Conservation (phyloP, 2,797 vertebrate species). For the Diplodus sargus region DNA sequence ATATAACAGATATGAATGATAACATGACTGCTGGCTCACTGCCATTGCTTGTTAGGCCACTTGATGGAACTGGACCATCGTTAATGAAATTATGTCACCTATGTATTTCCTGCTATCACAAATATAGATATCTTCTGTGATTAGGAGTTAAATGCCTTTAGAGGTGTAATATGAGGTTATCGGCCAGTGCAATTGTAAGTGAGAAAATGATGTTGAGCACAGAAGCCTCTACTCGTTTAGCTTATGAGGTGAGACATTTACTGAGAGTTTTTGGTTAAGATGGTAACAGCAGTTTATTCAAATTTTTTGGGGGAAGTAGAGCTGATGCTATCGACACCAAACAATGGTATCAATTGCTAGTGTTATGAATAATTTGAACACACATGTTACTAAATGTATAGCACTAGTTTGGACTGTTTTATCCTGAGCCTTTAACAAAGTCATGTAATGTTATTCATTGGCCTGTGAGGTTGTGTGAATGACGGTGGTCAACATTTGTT, state of each 20-base stretch:
- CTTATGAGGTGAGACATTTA: no score
- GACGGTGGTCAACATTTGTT: conserved; percentile 15
- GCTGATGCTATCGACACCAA: neutral
- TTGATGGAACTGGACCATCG: neutral
- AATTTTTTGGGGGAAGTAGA: neutral
- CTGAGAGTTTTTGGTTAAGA: neutral
- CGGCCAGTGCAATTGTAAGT: neutral
- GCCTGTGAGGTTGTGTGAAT: neutral
- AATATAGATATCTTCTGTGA: neutral
- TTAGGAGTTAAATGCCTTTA: neutral
- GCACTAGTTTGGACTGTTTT: neutral
- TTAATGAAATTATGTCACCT: neutral
- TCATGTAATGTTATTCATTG: neutral
- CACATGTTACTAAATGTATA: neutral
- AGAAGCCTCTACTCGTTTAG: neutral
- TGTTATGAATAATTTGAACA: neutral
- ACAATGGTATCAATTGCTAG: neutral
- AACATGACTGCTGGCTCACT: no score
- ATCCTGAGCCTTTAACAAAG: neutral
- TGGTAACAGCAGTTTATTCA: neutral
- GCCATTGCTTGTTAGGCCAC: neutral
- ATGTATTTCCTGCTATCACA: neutral
- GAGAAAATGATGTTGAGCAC: neutral
- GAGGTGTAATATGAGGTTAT: neutral
- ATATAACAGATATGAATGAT: no score